phyloP scores from a whole-genome alignment of 1,140 invertebrate species.

The Drosophila kepulauana region DNA sequence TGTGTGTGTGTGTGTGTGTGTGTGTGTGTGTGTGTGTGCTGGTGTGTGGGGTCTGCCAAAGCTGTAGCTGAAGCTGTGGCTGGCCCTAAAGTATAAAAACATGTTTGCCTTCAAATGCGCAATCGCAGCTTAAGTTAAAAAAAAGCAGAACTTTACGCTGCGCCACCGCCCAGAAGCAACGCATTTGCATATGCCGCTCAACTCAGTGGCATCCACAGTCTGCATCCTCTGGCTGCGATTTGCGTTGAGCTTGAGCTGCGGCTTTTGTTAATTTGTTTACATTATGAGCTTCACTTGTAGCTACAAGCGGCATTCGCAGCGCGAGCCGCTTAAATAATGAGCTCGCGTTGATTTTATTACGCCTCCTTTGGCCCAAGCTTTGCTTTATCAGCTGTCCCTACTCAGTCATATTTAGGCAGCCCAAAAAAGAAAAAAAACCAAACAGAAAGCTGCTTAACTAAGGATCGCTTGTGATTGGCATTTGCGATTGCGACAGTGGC shows the following conservation, averaged over 20 bases:
- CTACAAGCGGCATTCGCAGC: constrained; percentile 68
- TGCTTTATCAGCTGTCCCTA: constrained; percentile 42
- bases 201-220: constrained; percentile 14
- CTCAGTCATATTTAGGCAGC: constrained; percentile 57
- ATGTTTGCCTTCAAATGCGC: constrained; percentile 84
- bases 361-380: constrained; percentile 19
- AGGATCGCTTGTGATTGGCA: constrained; percentile 45
- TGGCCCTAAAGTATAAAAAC: constrained; percentile 82
- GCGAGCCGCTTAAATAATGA: constrained; percentile 80
- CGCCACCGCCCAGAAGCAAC: constrained; percentile 81
- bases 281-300: constrained; percentile 84
- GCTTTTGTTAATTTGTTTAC: constrained; percentile 83
- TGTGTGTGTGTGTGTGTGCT: background rate
- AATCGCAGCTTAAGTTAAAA: constrained; percentile 79
- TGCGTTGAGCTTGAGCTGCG: background rate
- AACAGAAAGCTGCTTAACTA: constrained; percentile 61
- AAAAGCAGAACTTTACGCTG: constrained; percentile 62
- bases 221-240: constrained; percentile 21
- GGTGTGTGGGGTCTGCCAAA: constrained; percentile 24
- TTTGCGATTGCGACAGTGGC: constrained; percentile 27
- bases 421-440: constrained; percentile 14
- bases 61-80: constrained; percentile 12
- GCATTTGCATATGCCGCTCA: constrained; percentile 65
- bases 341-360: constrained; percentile 79
- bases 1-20: constrained; percentile 4